These are phyloP conservation scores for Myrmecophaga tridactyla DNA, from an alignment of 2,113 vertebrate species.

Conservation along the genomic window DNA sequence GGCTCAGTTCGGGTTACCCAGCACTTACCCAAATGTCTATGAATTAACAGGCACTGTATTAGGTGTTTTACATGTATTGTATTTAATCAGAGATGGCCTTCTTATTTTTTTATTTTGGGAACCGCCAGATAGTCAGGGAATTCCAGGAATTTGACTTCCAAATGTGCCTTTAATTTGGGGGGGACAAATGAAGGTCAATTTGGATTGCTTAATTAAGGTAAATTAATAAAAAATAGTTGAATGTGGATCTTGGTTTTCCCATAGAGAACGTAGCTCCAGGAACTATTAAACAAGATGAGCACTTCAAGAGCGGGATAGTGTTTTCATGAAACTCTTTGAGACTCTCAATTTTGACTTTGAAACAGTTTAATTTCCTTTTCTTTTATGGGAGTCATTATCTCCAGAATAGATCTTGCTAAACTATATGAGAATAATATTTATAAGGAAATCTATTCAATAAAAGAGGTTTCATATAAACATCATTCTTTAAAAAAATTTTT, in stretches of 20 bases:
- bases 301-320: not conserved
- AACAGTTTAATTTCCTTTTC: not conserved
- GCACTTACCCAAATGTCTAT: not conserved
- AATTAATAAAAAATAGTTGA: not conserved
- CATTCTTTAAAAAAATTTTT: too few relatives aligned
- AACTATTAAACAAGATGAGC: not conserved
- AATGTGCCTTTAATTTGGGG: not conserved
- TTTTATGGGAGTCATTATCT: not conserved
- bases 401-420: not conserved
- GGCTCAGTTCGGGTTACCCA: not conserved
- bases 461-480: not conserved
- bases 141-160: not conserved
- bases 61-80: not conserved
- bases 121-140: not conserved
- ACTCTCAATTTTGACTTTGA: not conserved
- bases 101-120: not conserved
- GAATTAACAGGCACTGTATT: not conserved
- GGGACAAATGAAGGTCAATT: not conserved
- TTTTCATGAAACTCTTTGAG: slow-evolving; percentile 8
- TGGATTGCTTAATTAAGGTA: not conserved
- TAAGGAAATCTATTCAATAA: not conserved
- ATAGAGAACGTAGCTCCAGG: not conserved
- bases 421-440: not conserved
- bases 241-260: not conserved
- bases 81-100: not conserved